Percentiles rank a stretch among this genome's conserved stretches.
phyloP scores from a whole-genome alignment of 1,140 invertebrate genomes.

The Anthonomus grandis region DNA sequence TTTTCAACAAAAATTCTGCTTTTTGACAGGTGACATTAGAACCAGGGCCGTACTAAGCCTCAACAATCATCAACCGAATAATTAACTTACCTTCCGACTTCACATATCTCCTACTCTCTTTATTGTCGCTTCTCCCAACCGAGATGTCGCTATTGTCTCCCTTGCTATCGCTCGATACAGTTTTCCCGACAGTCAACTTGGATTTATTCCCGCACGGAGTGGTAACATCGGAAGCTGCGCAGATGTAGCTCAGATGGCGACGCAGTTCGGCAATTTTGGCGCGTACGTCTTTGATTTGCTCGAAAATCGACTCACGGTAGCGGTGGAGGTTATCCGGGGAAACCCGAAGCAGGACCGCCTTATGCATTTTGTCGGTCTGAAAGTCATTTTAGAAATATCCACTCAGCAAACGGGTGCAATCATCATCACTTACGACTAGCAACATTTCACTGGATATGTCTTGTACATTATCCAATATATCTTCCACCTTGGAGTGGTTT shows the following conservation, averaged over 20 bases:
- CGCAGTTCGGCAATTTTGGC: constrained; percentile 49
- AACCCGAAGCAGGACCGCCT: constrained; percentile 10
- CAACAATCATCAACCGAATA: too few relatives aligned
- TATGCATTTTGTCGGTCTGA: constrained; percentile 48
- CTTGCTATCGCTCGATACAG: constrained; percentile 16
- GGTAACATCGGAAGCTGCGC: constrained; percentile 41
- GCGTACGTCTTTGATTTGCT: constrained; percentile 25
- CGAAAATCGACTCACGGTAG: constrained; percentile 16
- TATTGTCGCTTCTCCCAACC: constrained; percentile 16
- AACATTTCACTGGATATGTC: constrained; percentile 47
- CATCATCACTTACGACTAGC: constrained; percentile 45
- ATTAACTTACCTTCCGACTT: constrained; percentile 25
- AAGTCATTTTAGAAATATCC: constrained; percentile 18
- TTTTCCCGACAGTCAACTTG: constrained; percentile 20
- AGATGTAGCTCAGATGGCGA: constrained; percentile 44
- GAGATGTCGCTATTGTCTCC: constrained; percentile 8
- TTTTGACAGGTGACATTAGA: too few relatives aligned
- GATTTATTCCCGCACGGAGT: constrained; percentile 23
- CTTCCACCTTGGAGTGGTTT: constrained; percentile 23
- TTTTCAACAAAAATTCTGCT: too few relatives aligned
- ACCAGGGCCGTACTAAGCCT: too few relatives aligned
- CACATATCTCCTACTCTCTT: constrained; percentile 15
- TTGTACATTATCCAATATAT: constrained; percentile 45
- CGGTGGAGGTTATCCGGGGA: not conserved
- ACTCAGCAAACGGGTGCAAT: constrained; percentile 6